Percentiles rank a stretch among this genome's conserved stretches.
phyloP scores from a whole-genome alignment of 1,140 invertebrate species.

The Reticulitermes speratus region DNA sequence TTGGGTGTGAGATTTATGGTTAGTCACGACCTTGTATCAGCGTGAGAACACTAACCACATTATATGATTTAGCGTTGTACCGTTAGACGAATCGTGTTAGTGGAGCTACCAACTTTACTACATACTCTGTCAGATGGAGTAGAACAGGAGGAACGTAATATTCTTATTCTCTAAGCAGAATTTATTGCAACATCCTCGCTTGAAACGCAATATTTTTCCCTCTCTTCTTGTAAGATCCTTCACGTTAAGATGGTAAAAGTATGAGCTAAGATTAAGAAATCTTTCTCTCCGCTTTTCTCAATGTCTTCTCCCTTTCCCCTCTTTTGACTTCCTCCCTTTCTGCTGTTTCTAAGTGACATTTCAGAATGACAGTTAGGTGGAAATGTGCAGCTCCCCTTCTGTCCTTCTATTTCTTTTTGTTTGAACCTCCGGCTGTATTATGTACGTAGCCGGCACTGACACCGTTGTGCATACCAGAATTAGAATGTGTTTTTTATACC shows the following conservation, averaged over 20 bases:
- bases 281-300: not conserved
- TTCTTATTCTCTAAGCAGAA: not conserved
- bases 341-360: not conserved
- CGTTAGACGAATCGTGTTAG: not conserved
- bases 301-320: not conserved
- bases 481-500: not conserved
- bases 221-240: not conserved
- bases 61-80: too few relatives aligned
- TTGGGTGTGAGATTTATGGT: too few relatives aligned
- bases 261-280: constrained; percentile 19
- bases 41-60: too few relatives aligned
- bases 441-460: not conserved
- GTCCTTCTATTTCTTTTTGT: not conserved
- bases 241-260: constrained; percentile 12
- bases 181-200: constrained; percentile 6
- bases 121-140: not conserved
- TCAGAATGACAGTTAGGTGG: not conserved
- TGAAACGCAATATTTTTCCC: not conserved
- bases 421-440: not conserved
- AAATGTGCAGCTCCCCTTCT: not conserved
- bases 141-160: not conserved
- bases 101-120: not conserved
- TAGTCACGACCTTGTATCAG: too few relatives aligned
- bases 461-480: not conserved
- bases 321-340: not conserved